A percentile compares a stretch with the other conserved stretches of the same genome.
These are phyloP conservation scores for Typhlichthys eigenmanni DNA, from an alignment of 2,797 vertebrate genomes.

Conservation along the genomic window DNA sequence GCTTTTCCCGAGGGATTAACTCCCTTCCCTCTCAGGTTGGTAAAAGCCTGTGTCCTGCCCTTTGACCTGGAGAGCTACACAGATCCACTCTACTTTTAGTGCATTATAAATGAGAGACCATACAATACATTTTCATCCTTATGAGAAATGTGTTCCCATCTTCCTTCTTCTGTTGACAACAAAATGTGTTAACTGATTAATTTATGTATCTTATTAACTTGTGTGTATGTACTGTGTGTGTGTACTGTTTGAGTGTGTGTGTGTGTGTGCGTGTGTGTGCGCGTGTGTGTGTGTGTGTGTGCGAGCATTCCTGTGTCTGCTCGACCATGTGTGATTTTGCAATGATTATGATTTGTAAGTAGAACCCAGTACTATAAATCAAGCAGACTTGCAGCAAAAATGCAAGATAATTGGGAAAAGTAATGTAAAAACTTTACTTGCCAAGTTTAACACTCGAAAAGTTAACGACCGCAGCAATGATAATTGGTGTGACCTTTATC, in stretches of 20 bases:
- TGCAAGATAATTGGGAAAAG: constrained; percentile 1
- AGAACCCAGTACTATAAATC: not conserved
- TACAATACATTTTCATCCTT: not conserved
- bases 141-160: too few relatives aligned
- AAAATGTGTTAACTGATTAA: constrained; percentile 19
- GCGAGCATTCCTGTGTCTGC: not conserved
- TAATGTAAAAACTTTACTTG: not conserved
- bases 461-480: not conserved
- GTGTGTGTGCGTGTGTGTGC: not conserved
- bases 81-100: not conserved
- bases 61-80: constrained; percentile 17
- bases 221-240: constrained; percentile 1
- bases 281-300: constrained; percentile 1
- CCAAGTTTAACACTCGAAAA: constrained; percentile 6
- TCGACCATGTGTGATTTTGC: not conserved
- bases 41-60: constrained; percentile 35
- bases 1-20: constrained; percentile 49
- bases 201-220: not conserved
- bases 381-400: constrained; percentile 12
- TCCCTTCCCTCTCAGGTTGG: constrained; percentile 40
- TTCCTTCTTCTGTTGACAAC: constrained; percentile 9
- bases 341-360: constrained; percentile 6
- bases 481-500: constrained; percentile 12
- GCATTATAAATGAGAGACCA: not conserved
- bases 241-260: not conserved